Conservation (phyloP, 2,888 invertebrate species). For the Stenurella melanura region DNA sequence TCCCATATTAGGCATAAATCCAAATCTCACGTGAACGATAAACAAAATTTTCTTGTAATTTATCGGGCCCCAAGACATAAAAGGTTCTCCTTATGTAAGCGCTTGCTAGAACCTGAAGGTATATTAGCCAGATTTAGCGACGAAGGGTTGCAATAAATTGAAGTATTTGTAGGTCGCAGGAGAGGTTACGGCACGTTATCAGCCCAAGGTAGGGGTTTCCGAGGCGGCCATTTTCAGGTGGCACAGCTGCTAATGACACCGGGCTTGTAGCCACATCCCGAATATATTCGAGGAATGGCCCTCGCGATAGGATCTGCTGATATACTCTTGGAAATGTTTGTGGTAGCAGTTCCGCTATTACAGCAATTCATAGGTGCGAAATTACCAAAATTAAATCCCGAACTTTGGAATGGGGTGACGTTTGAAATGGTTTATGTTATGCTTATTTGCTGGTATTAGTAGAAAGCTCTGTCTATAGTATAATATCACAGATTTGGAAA, state of each 20-base stretch:
- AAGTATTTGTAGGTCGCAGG: conserved; percentile 67
- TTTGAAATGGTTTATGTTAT: background rate
- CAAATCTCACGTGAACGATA: conserved; percentile 47
- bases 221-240: conserved; percentile 66
- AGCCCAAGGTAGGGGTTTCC: conserved; percentile 61
- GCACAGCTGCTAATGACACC: conserved; percentile 60
- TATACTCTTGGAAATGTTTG: conserved; percentile 53
- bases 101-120: background rate
- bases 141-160: conserved; percentile 64
- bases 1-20: conserved; percentile 17
- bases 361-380: conserved; percentile 47
- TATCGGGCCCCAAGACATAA: conserved; percentile 29
- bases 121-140: conserved; percentile 24
- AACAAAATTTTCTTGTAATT: conserved; percentile 49
- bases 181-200: conserved; percentile 55
- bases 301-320: conserved; percentile 56
- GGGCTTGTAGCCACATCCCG: conserved; percentile 59
- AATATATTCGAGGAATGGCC: conserved; percentile 61
- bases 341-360: conserved; percentile 48
- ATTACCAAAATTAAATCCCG: conserved; percentile 36
- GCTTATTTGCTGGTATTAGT: background rate
- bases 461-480: too few species aligned
- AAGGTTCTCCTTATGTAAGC: background rate
- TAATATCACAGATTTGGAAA: too few species aligned
- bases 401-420: background rate